Evolutionary conservation across 2,888 invertebrate genomes (phyloP).

Genomic region (Lasioglossum malachurum): DNA sequence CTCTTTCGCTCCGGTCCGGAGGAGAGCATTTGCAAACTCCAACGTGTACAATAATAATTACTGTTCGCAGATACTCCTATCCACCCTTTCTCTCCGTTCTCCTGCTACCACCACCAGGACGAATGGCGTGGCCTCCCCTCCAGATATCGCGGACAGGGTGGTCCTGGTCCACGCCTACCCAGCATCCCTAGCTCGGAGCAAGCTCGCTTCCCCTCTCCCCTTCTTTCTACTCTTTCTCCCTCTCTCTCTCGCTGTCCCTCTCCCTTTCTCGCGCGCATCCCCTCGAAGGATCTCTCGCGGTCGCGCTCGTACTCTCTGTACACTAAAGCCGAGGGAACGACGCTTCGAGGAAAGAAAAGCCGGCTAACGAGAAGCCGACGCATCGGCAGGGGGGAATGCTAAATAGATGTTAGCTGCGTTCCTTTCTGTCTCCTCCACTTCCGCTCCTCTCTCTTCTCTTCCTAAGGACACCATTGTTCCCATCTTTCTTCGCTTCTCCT

Average conservation of each 20-base stretch:
- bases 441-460: constrained; percentile 54
- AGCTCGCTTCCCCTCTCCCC: constrained; percentile 61
- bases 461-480: constrained; percentile 12
- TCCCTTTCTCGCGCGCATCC: constrained; percentile 56
- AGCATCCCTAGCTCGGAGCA: constrained; percentile 73
- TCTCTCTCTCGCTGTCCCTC: constrained; percentile 25
- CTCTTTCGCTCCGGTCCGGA: constrained; percentile 69
- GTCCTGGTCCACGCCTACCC: constrained; percentile 78
- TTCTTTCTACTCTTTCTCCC: constrained; percentile 28
- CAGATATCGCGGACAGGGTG: constrained; percentile 67
- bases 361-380: constrained; percentile 81
- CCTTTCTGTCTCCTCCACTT: constrained; percentile 55
- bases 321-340: constrained; percentile 51
- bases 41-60: constrained; percentile 79
- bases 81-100: constrained; percentile 68
- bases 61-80: constrained; percentile 75
- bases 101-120: constrained; percentile 64
- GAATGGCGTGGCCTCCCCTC: constrained; percentile 72
- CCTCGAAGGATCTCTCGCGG: constrained; percentile 43
- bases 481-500: constrained; percentile 31
- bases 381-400: constrained; percentile 83
- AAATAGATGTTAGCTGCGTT: constrained; percentile 76
- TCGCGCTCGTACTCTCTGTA: constrained; percentile 41
- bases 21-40: constrained; percentile 80
- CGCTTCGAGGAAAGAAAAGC: constrained; percentile 69